Evolutionary conservation across 2,797 vertebrate genomes (phyloP).

Genomic region (Falco columbarius): DNA sequence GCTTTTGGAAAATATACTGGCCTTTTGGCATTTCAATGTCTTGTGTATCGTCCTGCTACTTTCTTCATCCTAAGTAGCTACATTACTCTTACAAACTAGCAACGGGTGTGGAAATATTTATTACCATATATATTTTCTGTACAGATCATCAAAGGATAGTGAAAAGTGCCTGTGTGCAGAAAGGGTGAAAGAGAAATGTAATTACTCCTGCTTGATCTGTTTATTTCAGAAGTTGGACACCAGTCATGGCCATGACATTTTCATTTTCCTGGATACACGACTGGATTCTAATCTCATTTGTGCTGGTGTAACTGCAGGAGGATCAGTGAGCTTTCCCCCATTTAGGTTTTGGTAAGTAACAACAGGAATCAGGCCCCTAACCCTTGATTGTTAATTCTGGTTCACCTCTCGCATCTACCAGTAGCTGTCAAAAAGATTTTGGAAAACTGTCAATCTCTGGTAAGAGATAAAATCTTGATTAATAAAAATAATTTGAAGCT

Average conservation of each 20-base stretch:
- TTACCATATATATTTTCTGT: not conserved
- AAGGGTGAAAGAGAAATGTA: constrained; percentile 42
- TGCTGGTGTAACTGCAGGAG: not conserved
- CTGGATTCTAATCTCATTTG: constrained; percentile 36
- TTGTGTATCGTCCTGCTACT: not conserved
- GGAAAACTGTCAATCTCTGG: constrained; percentile 65
- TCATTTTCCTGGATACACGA: constrained; percentile 57
- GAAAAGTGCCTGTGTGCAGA: constrained; percentile 17
- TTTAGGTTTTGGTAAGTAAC: not conserved
- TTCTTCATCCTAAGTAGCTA: not conserved
- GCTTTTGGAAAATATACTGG: not conserved
- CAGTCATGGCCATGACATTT: constrained; percentile 62
- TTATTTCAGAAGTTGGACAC: constrained; percentile 72
- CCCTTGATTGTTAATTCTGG: constrained; percentile 58
- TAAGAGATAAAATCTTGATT: constrained; percentile 74
- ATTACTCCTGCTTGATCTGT: constrained; percentile 69
- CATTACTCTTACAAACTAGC: constrained; percentile 4
- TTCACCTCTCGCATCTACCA: constrained; percentile 60
- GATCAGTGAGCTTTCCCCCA: not conserved
- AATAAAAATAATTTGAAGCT: constrained; percentile 72
- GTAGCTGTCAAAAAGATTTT: constrained; percentile 69
- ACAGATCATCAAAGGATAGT: constrained; percentile 32
- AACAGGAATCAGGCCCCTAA: constrained; percentile 19
- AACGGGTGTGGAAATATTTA: not conserved
- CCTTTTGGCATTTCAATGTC: not conserved